A percentile compares a stretch with the other conserved stretches of the same genome.
phyloP scores from a whole-genome alignment of 35 echinoderm and acorn worm genomes.

The Holothuria glaberrima region DNA sequence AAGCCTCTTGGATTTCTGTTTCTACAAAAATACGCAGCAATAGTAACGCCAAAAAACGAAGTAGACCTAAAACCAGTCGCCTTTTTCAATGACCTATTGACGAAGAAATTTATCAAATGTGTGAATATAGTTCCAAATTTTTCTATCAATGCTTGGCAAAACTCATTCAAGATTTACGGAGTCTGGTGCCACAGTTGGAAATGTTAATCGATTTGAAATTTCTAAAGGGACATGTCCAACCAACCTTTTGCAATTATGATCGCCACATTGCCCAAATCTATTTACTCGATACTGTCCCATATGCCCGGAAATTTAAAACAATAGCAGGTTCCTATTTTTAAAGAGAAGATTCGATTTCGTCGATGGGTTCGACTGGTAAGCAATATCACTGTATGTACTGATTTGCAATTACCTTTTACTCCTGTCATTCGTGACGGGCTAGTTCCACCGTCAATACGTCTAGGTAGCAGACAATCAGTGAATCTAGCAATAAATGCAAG shows the following conservation, averaged over 20 bases:
- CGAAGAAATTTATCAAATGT: neutral
- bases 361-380: neutral
- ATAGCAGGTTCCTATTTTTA: constrained; percentile 22
- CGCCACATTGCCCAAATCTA: neutral
- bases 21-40: neutral
- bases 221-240: neutral
- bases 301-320: constrained; percentile 1
- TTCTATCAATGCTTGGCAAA: neutral
- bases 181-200: too few species aligned
- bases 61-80: neutral
- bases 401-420: constrained; percentile 27
- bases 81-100: neutral
- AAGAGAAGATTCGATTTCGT: constrained; percentile 28
- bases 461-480: constrained; percentile 33
- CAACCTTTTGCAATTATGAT: neutral
- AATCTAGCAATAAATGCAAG: constrained; percentile 22
- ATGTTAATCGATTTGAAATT: neutral
- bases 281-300: constrained; percentile 28
- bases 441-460: constrained; percentile 42
- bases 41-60: neutral
- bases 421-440: constrained; percentile 20
- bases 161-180: neutral
- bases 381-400: constrained; percentile 29
- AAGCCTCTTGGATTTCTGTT: neutral
- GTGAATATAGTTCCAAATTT: neutral